A percentile compares a stretch with the other conserved stretches of the same genome.
Evolutionary conservation across 1,140 invertebrate species (phyloP).

Genomic region (Procambarus clarkii): DNA sequence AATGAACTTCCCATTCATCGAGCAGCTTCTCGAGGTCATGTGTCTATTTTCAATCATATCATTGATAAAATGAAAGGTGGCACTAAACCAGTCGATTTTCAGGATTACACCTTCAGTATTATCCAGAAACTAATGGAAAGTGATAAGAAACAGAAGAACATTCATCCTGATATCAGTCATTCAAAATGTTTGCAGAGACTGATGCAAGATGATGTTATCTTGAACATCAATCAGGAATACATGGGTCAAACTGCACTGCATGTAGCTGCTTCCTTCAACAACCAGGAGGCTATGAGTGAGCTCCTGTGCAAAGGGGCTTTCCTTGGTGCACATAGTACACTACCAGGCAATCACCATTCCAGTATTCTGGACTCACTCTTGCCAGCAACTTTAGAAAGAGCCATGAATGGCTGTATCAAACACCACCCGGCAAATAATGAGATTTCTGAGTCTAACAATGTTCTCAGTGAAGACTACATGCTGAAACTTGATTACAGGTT

Average conservation of each 20-base stretch:
- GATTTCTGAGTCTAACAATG: constrained; percentile 32
- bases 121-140: constrained; percentile 59
- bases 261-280: constrained; percentile 62
- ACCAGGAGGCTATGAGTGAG: constrained; percentile 67
- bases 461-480: constrained; percentile 57
- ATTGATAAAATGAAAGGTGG: constrained; percentile 62
- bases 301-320: constrained; percentile 61
- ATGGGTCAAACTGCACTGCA: constrained; percentile 49
- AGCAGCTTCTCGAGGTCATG: constrained; percentile 59
- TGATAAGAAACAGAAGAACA: background rate
- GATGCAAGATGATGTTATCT: constrained; percentile 45
- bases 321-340: constrained; percentile 43
- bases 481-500: constrained; percentile 66
- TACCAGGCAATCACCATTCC: constrained; percentile 18
- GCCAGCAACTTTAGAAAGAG: constrained; percentile 54
- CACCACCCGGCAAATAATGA: constrained; percentile 15
- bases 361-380: constrained; percentile 41
- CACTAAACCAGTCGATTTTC: constrained; percentile 43
- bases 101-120: constrained; percentile 55
- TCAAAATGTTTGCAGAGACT: constrained; percentile 49
- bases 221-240: constrained; percentile 58
- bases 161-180: constrained; percentile 18
- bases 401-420: constrained; percentile 71
- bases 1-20: constrained; percentile 65
- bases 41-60: constrained; percentile 41